Evolutionary conservation across 2,113 vertebrate species (phyloP), one percentile per base, ranked within the genome.

Genomic region (Excalfactoria chinensis): DNA sequence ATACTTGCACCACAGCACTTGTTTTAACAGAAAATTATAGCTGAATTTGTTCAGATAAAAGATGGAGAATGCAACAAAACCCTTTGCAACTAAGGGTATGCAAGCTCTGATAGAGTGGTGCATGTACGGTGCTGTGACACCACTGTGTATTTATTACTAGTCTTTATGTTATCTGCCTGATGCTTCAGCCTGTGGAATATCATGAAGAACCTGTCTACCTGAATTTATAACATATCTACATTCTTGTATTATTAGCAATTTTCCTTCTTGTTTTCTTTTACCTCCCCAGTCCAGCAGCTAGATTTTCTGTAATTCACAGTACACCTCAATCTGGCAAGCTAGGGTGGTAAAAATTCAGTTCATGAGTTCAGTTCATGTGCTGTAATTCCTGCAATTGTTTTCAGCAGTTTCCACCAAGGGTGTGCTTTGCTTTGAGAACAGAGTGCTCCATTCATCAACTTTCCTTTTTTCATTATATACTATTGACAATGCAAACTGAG

Each of bases 331-430:
- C 11, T 48, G 51, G 73, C 43, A 75, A 49, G 7, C 26, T 40
- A 34, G 86, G 58, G 35, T 90, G 84, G 66, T 81, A 44, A 78
- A 78, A 73, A 64, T 77, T 93, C 56, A 86, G 44, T 7, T 23
- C 84, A 30, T 75, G 40, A 56, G 41, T 81, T 89, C 53, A 74
- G 49, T 82, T 84, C 55, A 26, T 83, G 68, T 62, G 22, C 55
- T 93, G 83, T 60, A 93, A 35, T 95, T 96, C 94, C 95, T 96
- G 90, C 53, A 58, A 84, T 96, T 96, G 93, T 96, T 91, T 81
- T 72, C 43, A 75, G 58, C n/a, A 69, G 35, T 93, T 95, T 90
- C 90, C 88, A 95, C 84, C 35, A 60, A 92, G 88, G 90, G 67
- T 71, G 83, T 94, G 73, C 73, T 92, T 93, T 2, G 2, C 43